Base-by-base conservation (phyloP, 1,140 invertebrate species). In the Drosophila ercepeae region DNA sequence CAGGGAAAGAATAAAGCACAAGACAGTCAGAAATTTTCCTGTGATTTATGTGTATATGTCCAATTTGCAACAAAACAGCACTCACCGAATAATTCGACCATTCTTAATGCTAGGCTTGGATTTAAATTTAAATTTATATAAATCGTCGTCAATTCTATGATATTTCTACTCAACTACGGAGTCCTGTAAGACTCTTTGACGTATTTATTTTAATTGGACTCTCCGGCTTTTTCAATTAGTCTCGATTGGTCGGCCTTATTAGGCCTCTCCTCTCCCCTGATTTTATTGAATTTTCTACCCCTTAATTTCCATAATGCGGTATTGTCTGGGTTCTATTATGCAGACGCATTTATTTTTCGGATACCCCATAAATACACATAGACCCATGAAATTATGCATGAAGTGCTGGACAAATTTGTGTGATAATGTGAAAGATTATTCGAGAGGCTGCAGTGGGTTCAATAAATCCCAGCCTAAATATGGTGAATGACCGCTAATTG, bases 331-430 rank as follows among this genome's bases (percentile, higher is more conserved):
- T 7, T 34, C 41, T 13, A 65, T 65, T 53, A 27, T 67, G 63
- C 60, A 45, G 21, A 53, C 61, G 13, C 64, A 67, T 67, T 45
- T 67, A 68, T 67, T 67, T 67, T 67, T 45, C 39, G 21, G 49
- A 23, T 27, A 45, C 32, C 32, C 32, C 8, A 27, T 29, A 49
- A 32, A 11, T 7, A 18, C 6, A 46, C 14, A 49, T 8, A 29
- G 46, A 50, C 21, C 21, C 39, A 68, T 18, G 67, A 53, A 67
- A 53, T 67, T 68, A 53, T 36, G 63, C 39, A 19, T 53, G 42
- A 68, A 68, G 39, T 67, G 64, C 48, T 52, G 46, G 67, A 67
- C 48, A 34, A 67, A 65, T 67, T 65, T 25, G 25, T 65, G 63
- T 60, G 55, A 21, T 63, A 67, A 52, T 67, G 39, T 48, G 42